Evolutionary conservation across 2,797 vertebrate species (phyloP).

Genomic region (Dermochelys coriacea): DNA sequence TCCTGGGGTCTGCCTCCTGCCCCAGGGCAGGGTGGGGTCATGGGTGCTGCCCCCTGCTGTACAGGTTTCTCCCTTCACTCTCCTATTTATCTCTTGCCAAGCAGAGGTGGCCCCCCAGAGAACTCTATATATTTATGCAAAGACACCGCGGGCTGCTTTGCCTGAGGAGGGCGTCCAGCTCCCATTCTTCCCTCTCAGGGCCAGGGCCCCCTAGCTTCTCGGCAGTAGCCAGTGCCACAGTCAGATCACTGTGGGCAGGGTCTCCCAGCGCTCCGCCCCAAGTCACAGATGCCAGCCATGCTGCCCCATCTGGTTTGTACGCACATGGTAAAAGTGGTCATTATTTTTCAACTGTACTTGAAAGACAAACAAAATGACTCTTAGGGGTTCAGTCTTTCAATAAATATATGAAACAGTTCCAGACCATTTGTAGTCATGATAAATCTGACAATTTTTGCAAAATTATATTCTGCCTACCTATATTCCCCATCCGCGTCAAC

Average conservation of each 20-base stretch:
- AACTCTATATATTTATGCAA: background rate
- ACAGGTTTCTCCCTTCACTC: background rate
- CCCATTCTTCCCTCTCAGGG: background rate
- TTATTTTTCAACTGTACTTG: conserved; percentile 31
- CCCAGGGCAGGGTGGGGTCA: background rate
- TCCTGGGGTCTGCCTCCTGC: background rate
- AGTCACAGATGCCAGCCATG: background rate
- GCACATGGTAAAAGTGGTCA: background rate
- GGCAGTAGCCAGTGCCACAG: background rate
- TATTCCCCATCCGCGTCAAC: background rate
- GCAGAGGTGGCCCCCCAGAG: background rate
- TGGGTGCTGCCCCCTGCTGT: background rate
- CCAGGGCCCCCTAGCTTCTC: background rate
- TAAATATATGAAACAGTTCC: background rate
- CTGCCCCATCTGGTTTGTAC: background rate
- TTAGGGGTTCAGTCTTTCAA: background rate
- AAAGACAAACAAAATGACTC: background rate
- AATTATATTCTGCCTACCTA: background rate
- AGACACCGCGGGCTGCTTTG: background rate
- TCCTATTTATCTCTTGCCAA: background rate
- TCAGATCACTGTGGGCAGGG: background rate
- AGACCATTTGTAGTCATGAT: background rate
- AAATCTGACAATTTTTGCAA: background rate
- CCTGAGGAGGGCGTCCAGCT: background rate
- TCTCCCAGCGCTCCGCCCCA: background rate